Percentiles rank a stretch among this genome's conserved stretches.
Evolutionary conservation across 1,140 invertebrate genomes (phyloP).

Genomic region (Ladona fulva): DNA sequence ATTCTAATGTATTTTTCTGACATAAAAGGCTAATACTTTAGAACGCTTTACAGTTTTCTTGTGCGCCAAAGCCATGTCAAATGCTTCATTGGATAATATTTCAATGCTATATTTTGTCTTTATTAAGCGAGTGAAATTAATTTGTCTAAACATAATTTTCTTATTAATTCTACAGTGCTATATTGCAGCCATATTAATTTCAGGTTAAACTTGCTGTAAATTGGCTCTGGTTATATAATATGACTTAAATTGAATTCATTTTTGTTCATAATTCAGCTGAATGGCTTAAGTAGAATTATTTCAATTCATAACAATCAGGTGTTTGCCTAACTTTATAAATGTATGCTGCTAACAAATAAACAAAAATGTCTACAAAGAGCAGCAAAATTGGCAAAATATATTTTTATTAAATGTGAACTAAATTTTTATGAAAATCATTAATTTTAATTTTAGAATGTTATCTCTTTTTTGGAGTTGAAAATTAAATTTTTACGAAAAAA

Average conservation of each 20-base stretch:
- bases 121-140: neutral
- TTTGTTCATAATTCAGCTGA: neutral
- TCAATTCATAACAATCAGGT: neutral
- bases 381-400: neutral
- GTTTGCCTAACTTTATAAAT: neutral
- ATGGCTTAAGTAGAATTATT: neutral
- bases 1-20: too few species aligned
- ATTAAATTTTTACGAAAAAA: neutral
- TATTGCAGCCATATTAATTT: neutral
- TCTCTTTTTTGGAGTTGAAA: neutral
- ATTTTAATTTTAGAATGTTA: too few species aligned
- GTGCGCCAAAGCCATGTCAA: neutral
- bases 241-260: neutral
- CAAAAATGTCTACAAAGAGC: neutral
- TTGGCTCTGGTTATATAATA: slow-evolving; percentile 5
- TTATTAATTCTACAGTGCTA: neutral
- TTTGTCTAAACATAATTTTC: neutral
- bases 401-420: neutral
- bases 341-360: slow-evolving; percentile 1
- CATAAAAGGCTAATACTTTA: too few species aligned
- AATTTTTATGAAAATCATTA: neutral
- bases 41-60: too few species aligned
- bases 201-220: neutral
- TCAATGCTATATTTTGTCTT: neutral
- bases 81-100: slow-evolving; percentile 3